Percentiles rank a stretch among this genome's conserved stretches.
These are phyloP conservation scores for Carpatolechia fugitivella DNA, from an alignment of 2,888 invertebrate genomes.

Conservation along the genomic window DNA sequence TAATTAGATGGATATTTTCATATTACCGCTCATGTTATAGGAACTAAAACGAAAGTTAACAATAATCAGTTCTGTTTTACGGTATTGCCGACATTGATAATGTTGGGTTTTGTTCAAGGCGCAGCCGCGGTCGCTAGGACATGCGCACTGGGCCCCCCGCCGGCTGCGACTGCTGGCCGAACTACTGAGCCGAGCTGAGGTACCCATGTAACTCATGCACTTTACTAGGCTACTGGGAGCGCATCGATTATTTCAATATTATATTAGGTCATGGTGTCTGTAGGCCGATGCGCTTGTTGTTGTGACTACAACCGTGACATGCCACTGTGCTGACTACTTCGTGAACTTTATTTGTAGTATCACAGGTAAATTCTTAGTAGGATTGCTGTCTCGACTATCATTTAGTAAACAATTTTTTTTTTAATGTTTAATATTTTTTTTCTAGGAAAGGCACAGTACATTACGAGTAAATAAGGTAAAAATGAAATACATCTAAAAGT, in stretches of 20 bases:
- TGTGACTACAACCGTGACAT: no score
- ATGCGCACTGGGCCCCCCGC: conserved; percentile 54
- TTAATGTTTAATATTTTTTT: no score
- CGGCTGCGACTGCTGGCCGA: conserved; percentile 36
- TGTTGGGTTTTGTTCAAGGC: conserved; percentile 23
- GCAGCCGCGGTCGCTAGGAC: conserved; percentile 54
- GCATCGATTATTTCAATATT: conserved; percentile 55
- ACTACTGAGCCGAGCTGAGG: not conserved
- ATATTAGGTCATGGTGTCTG: conserved; percentile 54
- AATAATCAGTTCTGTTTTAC: not conserved
- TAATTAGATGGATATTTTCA: conserved; percentile 11
- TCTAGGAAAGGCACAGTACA: no score
- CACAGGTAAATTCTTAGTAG: no score
- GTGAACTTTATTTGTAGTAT: not conserved
- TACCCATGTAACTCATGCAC: conserved; percentile 27
- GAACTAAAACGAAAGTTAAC: not conserved
- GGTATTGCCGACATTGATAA: conserved; percentile 7
- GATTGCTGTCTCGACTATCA: not conserved
- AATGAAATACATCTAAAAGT: conserved; percentile 29
- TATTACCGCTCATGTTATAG: not conserved
- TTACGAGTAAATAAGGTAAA: not conserved
- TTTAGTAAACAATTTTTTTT: not conserved
- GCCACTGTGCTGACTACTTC: no score
- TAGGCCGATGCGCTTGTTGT: not conserved
- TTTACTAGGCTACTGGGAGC: conserved; percentile 40